Evolutionary conservation across 2,797 vertebrate genomes (phyloP).

Genomic region (Somateria mollissima): DNA sequence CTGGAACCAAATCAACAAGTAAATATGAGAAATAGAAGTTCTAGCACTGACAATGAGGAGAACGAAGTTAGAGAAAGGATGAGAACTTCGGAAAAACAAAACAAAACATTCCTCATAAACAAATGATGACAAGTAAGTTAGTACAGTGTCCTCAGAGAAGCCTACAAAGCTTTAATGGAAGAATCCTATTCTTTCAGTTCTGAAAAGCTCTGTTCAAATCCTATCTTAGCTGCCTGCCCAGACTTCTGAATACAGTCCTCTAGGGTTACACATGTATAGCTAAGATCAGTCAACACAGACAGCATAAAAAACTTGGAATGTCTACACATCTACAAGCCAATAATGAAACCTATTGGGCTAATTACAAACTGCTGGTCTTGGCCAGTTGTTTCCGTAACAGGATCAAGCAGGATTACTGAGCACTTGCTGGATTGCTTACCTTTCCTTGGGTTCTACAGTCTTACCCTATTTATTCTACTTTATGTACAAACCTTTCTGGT

Average conservation of each 20-base stretch:
- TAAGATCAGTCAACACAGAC: not conserved
- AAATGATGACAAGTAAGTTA: not conserved
- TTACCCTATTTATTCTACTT: not conserved
- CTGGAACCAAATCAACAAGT: not conserved
- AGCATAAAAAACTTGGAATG: not conserved
- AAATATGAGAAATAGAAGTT: not conserved
- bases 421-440: not conserved
- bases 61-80: not conserved
- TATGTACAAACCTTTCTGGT: not conserved
- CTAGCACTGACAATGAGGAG: not conserved
- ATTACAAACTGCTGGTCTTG: not conserved
- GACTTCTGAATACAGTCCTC: not conserved
- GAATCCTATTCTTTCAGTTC: not conserved
- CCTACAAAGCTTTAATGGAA: not conserved
- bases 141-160: not conserved
- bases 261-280: not conserved
- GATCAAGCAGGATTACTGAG: conserved; percentile 3
- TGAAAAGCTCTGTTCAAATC: not conserved
- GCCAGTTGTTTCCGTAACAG: not conserved
- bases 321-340: not conserved
- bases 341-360: not conserved
- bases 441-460: not conserved
- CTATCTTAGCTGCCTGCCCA: not conserved
- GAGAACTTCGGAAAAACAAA: not conserved
- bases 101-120: not conserved